Evolutionary conservation across 2,888 invertebrate species (phyloP).

Genomic region (Conops quadrifasciatus): DNA sequence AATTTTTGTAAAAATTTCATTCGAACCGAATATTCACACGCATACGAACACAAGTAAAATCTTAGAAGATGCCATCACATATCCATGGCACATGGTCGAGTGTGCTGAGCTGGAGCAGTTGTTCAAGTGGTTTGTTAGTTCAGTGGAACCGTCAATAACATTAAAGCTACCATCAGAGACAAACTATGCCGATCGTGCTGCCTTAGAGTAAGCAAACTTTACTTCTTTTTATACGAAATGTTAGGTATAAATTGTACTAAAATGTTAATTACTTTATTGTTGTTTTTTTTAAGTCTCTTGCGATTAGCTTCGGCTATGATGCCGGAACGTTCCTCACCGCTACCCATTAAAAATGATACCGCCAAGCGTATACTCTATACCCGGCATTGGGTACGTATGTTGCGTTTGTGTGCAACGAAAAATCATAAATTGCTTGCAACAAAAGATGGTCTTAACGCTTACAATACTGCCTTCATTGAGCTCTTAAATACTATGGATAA

Average conservation of each 20-base stretch:
- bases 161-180: conserved; percentile 67
- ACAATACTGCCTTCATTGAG: conserved; percentile 53
- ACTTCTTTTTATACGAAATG: not conserved
- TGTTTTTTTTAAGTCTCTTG: conserved; percentile 50
- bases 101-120: conserved; percentile 72
- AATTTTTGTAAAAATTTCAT: conserved; percentile 76
- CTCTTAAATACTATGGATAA: conserved; percentile 55
- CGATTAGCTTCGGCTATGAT: conserved; percentile 56
- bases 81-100: conserved; percentile 74
- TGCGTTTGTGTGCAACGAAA: conserved; percentile 59
- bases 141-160: conserved; percentile 75
- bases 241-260: too few species aligned
- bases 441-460: conserved; percentile 57
- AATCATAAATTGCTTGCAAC: conserved; percentile 58
- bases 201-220: conserved; percentile 68
- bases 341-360: conserved; percentile 50
- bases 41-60: conserved; percentile 64
- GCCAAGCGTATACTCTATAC: conserved; percentile 63
- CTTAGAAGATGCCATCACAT: conserved; percentile 70
- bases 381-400: conserved; percentile 57
- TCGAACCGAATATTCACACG: conserved; percentile 76
- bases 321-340: conserved; percentile 50
- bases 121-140: conserved; percentile 79
- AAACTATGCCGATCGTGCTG: conserved; percentile 69
- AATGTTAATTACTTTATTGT: conserved; percentile 23